Conservation (phyloP, 2,113 vertebrate genomes). For the Phylloscopus trochilus region DNA sequence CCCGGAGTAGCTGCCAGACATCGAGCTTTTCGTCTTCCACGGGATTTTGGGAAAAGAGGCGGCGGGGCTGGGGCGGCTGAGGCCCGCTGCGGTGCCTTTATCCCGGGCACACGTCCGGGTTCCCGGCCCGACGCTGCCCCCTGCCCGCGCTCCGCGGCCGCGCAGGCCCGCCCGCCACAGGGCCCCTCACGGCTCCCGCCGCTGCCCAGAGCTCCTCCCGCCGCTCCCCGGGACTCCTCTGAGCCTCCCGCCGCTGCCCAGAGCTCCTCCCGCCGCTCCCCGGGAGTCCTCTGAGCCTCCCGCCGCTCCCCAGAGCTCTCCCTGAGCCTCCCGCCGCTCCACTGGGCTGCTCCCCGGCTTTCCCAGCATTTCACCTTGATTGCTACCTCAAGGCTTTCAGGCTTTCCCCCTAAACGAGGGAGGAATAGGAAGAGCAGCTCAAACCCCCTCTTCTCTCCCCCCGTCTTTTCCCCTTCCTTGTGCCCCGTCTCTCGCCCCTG, state of each 20-base stretch:
- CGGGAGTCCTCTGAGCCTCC: no score
- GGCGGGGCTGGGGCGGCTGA: rapidly evolving
- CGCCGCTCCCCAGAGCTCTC: no score
- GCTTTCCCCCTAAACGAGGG: no score
- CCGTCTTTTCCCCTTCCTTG: no score
- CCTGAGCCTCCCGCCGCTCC: no score
- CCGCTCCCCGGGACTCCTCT: no score
- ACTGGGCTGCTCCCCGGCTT: no score
- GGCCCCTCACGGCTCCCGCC: no score
- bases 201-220: no score
- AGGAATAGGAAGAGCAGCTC: background rate
- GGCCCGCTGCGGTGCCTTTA: background rate
- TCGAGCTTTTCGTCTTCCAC: rapidly evolving
- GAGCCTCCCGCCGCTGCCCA: background rate
- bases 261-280: no score
- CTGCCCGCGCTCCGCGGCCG: background rate
- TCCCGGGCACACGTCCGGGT: background rate
- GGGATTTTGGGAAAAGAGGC: background rate
- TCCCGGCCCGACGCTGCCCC: background rate
- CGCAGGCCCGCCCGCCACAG: background rate
- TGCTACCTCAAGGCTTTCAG: rapidly evolving
- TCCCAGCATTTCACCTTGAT: rapidly evolving
- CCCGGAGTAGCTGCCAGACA: background rate
- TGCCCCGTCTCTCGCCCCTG: background rate
- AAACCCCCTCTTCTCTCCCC: background rate